Evolutionary conservation across 2,888 invertebrate genomes (phyloP).

Genomic region (Hirudinaria manillensis): DNA sequence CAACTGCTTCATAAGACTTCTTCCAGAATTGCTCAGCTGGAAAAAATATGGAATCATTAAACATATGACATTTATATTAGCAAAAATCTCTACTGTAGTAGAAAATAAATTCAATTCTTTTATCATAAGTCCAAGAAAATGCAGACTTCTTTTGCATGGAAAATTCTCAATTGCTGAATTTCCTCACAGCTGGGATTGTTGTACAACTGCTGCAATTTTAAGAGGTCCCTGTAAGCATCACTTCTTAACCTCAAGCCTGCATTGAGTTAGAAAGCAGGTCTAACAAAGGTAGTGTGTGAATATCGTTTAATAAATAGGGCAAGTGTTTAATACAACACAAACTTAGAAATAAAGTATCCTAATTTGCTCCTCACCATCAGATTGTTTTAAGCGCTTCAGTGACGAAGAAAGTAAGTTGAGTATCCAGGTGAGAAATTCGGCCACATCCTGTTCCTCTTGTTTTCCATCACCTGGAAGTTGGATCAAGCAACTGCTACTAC

Average conservation of each 20-base stretch:
- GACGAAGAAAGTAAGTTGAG: neutral
- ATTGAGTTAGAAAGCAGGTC: neutral
- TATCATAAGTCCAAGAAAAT: no score
- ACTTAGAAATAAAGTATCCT: neutral
- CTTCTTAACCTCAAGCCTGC: neutral
- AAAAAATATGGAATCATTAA: no score
- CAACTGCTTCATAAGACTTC: neutral
- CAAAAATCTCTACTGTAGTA: no score
- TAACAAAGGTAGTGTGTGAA: no score
- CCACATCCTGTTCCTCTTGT: constrained; percentile 27
- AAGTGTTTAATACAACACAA: neutral
- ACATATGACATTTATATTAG: no score
- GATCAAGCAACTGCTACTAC: constrained; percentile 9
- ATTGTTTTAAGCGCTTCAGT: neutral
- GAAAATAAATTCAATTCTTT: no score
- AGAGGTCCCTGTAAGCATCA: neutral
- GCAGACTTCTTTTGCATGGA: neutral
- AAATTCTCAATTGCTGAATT: neutral
- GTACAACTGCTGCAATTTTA: neutral
- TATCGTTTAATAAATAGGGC: no score
- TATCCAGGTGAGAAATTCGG: constrained; percentile 25
- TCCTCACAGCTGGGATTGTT: neutral
- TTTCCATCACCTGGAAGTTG: constrained; percentile 5
- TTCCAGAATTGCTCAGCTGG: neutral
- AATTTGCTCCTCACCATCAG: neutral